Evolutionary conservation across 2,113 vertebrate genomes (phyloP), one percentile per base, ranked within the genome.

Genomic region (Caranx ignobilis): DNA sequence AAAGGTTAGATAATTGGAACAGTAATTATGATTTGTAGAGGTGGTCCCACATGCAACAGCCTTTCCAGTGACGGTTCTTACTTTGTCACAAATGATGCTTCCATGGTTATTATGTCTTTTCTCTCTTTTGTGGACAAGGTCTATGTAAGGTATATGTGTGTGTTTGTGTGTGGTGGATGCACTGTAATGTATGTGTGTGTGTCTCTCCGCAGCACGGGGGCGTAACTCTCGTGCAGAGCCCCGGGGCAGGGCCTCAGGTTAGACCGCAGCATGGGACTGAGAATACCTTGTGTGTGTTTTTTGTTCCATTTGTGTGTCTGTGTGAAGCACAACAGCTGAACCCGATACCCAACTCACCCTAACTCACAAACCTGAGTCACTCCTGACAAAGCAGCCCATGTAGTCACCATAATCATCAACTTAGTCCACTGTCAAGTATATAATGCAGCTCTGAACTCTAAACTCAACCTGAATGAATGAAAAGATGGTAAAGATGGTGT

Each of bases 171-270:
- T 93, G 80, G 1, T 48, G 57, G 12, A 11, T 1, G 2, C 16
- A 5, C 19, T 62, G 37, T 63, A 63, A 68, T 0, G 47, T 77
- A 7, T 75, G 31, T 84, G 43, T 88, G 64, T 94, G 81, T 94
- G 81, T 93, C 65, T 92, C 86, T 89, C 77, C 84, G 84, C 93
- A 94, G 91, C 81, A 78, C 86, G 87, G 73, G 92, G 93, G 79
- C 89, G 88, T 81, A 84, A 75, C 87, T 78, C 83, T 83, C 77
- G 80, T 75, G 18, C 69, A 77, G 89, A 87, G 79, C 88, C 87
- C 76, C 88, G 86, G 86, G 88, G 87, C 88, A 87, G 89, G 81
- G 88, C 88, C 81, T 88, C 93, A 95, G 94, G 93, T 95, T 87
- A 94, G 92, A 91, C 71, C 75, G 21, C 81, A 81, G 90, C 90